Percentiles rank a stretch among this genome's conserved stretches.
Conservation (phyloP, 2,113 vertebrate species). For the Chlorodrepanis virens region DNA sequence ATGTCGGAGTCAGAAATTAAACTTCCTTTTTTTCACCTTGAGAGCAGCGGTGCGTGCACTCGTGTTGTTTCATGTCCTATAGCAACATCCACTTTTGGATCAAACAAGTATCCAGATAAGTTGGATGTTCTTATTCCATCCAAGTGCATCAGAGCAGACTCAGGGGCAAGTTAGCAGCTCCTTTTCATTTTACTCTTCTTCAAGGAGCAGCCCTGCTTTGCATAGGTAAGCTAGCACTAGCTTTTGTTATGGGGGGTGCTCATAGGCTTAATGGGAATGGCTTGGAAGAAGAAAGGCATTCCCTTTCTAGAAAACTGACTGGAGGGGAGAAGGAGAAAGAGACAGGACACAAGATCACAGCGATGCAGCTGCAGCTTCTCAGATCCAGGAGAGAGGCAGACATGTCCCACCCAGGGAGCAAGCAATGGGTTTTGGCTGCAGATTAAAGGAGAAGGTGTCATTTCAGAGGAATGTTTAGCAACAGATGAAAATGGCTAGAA, state of each 20-base stretch:
- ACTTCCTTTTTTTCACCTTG: no score
- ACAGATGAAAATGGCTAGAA: not conserved
- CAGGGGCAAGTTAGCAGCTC: not conserved
- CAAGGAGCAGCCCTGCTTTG: not conserved
- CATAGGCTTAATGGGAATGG: not conserved
- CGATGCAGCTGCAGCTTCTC: conserved; percentile 5
- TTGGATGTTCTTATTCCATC: not conserved
- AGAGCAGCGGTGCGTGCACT: no score
- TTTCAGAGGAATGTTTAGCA: conserved; percentile 29
- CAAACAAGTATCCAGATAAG: not conserved
- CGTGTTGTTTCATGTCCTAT: no score
- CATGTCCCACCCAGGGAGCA: not conserved
- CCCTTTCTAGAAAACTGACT: not conserved
- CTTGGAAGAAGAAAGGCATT: not conserved
- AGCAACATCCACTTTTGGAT: not conserved
- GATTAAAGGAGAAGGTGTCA: conserved; percentile 35
- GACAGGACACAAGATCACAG: rapidly evolving
- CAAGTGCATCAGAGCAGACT: not conserved
- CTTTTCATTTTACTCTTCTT: not conserved
- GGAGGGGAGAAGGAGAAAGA: not conserved
- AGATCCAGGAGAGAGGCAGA: not conserved
- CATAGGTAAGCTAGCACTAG: not conserved
- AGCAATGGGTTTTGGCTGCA: not conserved
- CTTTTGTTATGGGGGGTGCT: not conserved
- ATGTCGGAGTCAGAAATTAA: no score